Evolutionary conservation across 2,888 invertebrate species (phyloP), one percentile per base, ranked within the genome.

Genomic region (Melanostoma scalare): DNA sequence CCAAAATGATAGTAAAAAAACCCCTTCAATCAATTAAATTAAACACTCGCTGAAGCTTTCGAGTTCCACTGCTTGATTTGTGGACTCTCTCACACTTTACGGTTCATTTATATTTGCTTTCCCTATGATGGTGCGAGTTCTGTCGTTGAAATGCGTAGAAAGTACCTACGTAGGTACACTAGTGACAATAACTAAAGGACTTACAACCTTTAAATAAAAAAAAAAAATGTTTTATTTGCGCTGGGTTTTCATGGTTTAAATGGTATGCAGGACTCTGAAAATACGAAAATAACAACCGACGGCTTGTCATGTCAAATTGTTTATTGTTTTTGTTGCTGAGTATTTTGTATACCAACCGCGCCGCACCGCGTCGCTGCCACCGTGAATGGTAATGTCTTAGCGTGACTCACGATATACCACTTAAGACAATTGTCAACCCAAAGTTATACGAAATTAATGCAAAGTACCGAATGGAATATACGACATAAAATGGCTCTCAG

Each of bases 331-430:
- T 8, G 65, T 63, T 46, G 42, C 50, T n/a, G 44, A 20, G 20
- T 20, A 20, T 20, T 20, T 20, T 20, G 20, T 20, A 20, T 20
- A 20, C 20, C 9, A 9, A 4, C 42, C n/a, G 9, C 42, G 0
- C 3, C 42, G 38, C 4, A 38, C 8, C 9, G 9, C 42, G 42
- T 42, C 9, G 3, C 42, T 6, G 6, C 6, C 38, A 38, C 38
- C 38, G 6, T 6, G 5, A 38, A 38, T 6, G 38, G 6, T 38
- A 38, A 38, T 46, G 61, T 56, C 6, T 6, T 75, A 56, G 42
- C 65, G 77, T 77, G 77, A 77, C 71, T 72, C 58, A 71, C 77
- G 71, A 77, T 71, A 71, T 65, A 77, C 71, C 71, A 71, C 77
- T 77, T 77, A 65, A 77, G 63, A 72, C 71, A 72, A 71, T 71